Base-by-base conservation (phyloP, 2,113 vertebrate genomes). In the Symphodus melops region DNA sequence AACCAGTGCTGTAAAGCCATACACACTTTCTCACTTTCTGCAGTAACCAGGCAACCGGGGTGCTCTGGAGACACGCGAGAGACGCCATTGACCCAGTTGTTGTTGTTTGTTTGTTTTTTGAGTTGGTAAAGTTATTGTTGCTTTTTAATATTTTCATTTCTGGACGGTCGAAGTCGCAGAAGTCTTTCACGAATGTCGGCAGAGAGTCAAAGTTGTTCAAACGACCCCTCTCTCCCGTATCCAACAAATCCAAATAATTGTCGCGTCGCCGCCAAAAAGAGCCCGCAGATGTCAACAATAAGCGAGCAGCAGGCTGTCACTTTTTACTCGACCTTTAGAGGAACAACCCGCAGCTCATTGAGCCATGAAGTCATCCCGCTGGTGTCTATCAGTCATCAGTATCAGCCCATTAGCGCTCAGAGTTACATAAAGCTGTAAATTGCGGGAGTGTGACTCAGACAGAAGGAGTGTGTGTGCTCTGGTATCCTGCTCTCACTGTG, bases 321-420 rank as follows among this genome's bases (percentile, higher is more conserved):
- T 57, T 51, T 21, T 23, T 19, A 5, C 56, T 52, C 1, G 60
- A 83, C 84, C 84, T 86, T 86, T 77, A 77, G 56, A 67, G 66
- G 58, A 79, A 72, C 68, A 39, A 6, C 83, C 83, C 63, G 70
- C 66, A 67, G 57, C 70, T 79, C 67, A 37, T 74, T 77, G 19
- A 58, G 46, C 59, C 56, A 10, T 41, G 14, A 78, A 46, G 74
- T 36, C 61, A 1, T 70, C 64, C 60, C 42, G 65, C 69, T 56
- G 69, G 59, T 55, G 62, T 76, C 76, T 19, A 71, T 83, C 75
- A 46, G 72, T 59, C 64, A 68, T 42, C 64, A 49, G 72, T 17
- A 60, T 72, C 57, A 33, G 58, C 41, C 71, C 67, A 79, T 82
- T 76, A 82, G 57, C 7, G 20, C 25, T 25, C 12, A 28, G 46